phyloP scores from a whole-genome alignment of 2,113 vertebrate genomes.

The Alligator sinensis region DNA sequence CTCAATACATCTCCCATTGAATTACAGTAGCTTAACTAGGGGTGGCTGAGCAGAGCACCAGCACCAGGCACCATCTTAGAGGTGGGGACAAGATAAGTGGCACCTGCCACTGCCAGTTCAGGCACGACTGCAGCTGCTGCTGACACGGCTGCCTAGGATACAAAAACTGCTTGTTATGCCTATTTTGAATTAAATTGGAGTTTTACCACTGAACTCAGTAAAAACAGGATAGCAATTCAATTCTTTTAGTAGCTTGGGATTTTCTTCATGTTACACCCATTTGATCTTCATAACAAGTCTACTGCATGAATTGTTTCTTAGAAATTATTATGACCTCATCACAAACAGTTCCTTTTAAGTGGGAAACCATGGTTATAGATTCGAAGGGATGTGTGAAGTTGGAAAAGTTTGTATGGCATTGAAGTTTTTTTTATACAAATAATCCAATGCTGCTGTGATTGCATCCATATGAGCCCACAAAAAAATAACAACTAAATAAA shows the following conservation, averaged over 20 bases:
- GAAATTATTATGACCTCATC: not conserved
- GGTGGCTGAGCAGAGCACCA: no score
- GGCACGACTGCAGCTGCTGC: no score
- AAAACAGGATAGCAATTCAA: not conserved
- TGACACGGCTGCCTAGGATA: no score
- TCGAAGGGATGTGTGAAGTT: not conserved
- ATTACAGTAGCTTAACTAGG: no score
- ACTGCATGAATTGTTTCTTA: not conserved
- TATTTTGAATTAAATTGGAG: not conserved
- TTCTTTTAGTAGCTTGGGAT: not conserved
- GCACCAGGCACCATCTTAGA: no score
- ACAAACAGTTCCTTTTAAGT: conserved; percentile 1
- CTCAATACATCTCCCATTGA: not conserved
- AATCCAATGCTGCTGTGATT: not conserved
- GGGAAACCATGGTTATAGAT: not conserved
- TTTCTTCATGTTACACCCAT: not conserved
- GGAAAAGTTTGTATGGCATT: not conserved
- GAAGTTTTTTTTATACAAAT: not conserved
- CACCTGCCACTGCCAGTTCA: no score
- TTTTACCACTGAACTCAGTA: not conserved
- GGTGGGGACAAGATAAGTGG: no score
- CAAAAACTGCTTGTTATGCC: no score
- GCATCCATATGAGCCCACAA: not conserved
- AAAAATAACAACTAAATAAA: not conserved
- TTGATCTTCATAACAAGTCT: not conserved